These are phyloP conservation scores for Phalera bucephala DNA, from an alignment of 2,888 invertebrate genomes.

Conservation along the genomic window DNA sequence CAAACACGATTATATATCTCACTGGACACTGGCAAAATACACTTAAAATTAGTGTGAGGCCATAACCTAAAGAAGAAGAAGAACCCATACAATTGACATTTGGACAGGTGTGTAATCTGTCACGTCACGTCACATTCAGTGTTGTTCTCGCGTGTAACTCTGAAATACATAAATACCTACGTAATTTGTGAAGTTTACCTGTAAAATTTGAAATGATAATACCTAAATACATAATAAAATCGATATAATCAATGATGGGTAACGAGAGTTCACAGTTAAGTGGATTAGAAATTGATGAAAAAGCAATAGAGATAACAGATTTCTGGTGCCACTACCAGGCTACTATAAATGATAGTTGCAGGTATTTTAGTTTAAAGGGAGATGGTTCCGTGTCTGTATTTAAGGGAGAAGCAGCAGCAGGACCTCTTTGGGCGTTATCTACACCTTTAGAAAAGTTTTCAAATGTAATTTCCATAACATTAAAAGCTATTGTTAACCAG, in stretches of 20 bases:
- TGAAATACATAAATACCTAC: no score
- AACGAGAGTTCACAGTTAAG: conserved; percentile 88
- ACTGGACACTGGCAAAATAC: no score
- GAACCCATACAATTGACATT: no score
- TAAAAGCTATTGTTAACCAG: no score
- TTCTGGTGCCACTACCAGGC: conserved; percentile 90
- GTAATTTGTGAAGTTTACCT: no score
- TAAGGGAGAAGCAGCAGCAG: conserved; percentile 87
- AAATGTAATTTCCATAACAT: conserved; percentile 85
- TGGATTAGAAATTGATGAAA: conserved; percentile 89
- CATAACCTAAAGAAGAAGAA: no score
- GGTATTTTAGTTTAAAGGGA: conserved; percentile 76
- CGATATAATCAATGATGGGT: conserved; percentile 84
- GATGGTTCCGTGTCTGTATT: conserved; percentile 88
- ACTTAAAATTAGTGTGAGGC: no score
- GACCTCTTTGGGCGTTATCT: conserved; percentile 84
- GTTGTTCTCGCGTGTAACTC: no score
- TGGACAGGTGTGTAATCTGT: no score
- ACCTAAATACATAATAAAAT: conserved; percentile 4
- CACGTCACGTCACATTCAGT: no score
- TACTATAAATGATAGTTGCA: conserved; percentile 81
- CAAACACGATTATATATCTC: no score
- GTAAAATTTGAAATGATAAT: conserved; percentile 4
- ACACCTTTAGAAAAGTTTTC: conserved; percentile 90
- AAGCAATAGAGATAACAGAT: conserved; percentile 89